These are phyloP conservation scores for Pseudopodoces humilis DNA, from an alignment of 2,113 vertebrate genomes.

Conservation along the genomic window DNA sequence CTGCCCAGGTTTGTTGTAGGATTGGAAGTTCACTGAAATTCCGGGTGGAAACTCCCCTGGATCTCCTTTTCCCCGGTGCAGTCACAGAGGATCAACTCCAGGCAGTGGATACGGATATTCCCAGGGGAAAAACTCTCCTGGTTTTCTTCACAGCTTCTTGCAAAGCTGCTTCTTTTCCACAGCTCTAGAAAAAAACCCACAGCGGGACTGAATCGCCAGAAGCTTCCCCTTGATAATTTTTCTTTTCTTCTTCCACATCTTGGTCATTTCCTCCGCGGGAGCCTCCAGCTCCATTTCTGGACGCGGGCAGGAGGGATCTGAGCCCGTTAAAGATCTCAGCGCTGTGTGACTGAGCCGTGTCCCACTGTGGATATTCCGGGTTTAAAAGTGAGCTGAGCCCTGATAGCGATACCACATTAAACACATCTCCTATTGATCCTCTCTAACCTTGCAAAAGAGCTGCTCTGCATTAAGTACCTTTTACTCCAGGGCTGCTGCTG, in stretches of 20 bases:
- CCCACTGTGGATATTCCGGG: constrained; percentile 70
- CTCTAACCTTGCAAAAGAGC: constrained; percentile 79
- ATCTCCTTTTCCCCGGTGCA: accelerated
- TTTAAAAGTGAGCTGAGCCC: constrained; percentile 72
- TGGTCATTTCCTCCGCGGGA: not conserved
- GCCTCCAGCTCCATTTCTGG: constrained; percentile 11
- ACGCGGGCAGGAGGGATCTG: not conserved
- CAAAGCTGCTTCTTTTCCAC: not conserved
- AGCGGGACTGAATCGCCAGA: constrained; percentile 1
- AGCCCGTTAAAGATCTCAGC: constrained; percentile 40
- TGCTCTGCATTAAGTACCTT: constrained; percentile 75
- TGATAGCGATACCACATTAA: constrained; percentile 79
- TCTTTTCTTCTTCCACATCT: not conserved
- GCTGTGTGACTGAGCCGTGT: constrained; percentile 49
- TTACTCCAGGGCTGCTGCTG: constrained; percentile 69
- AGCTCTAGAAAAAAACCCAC: not conserved
- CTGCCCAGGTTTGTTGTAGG: not conserved
- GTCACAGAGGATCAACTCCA: not conserved
- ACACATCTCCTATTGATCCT: constrained; percentile 81
- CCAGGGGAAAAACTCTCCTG: not conserved
- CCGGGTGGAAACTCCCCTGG: not conserved
- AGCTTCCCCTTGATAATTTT: not conserved
- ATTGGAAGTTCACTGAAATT: not conserved
- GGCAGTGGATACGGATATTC: not conserved
- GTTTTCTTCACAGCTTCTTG: not conserved